Conservation (phyloP, 2,113 vertebrate species). For the Ranitomeya variabilis region DNA sequence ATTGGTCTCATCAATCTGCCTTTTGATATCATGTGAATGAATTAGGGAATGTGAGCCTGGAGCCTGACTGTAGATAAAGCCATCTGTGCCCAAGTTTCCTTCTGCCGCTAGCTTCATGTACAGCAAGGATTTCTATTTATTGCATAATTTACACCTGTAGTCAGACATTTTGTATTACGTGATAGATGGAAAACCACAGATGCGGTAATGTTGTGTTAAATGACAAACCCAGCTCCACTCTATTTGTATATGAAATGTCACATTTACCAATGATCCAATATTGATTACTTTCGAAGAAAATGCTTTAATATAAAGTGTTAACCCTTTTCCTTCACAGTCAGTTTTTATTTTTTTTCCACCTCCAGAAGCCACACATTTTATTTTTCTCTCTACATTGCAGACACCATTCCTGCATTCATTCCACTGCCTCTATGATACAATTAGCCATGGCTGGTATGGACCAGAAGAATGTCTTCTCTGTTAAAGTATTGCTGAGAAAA, state of each 20-base stretch:
- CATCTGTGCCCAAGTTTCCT: constrained; percentile 43
- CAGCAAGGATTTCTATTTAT: background rate
- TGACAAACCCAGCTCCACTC: background rate
- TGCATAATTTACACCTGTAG: constrained; percentile 15
- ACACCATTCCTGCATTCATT: no score
- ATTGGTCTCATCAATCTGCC: constrained; percentile 41
- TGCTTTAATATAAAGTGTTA: background rate
- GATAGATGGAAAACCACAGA: background rate
- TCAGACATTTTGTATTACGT: background rate
- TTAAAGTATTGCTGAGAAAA: no score
- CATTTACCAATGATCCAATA: background rate
- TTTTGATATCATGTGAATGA: constrained; percentile 35
- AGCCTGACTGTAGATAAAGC: constrained; percentile 30
- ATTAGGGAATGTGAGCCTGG: constrained; percentile 14
- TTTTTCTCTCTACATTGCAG: no score
- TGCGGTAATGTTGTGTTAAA: background rate
- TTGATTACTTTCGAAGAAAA: background rate
- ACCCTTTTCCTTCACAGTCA: background rate
- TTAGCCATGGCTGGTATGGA: no score
- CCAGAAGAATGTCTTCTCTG: no score
- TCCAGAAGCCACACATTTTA: background rate
- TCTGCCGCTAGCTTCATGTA: background rate
- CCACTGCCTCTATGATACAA: no score
- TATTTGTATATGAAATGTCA: background rate
- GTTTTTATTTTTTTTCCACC: background rate